phyloP scores from a whole-genome alignment of 2,113 vertebrate genomes.

The Pavo muticus region DNA sequence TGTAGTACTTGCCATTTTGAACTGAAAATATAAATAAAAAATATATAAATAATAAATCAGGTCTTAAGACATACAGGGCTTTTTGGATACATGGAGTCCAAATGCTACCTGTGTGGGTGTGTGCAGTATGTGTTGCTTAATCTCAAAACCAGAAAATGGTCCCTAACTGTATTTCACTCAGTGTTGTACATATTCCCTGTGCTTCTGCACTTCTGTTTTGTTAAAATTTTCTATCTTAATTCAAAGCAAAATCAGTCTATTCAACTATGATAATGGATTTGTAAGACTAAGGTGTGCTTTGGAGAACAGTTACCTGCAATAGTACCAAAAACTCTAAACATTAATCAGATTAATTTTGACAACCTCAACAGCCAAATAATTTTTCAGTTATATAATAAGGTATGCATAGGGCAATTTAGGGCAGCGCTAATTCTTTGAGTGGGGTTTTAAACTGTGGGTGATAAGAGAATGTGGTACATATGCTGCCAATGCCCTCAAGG shows the following conservation, averaged over 20 bases:
- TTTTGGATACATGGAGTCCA: background rate
- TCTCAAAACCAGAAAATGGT: background rate
- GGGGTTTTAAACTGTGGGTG: background rate
- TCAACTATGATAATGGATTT: background rate
- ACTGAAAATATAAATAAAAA: background rate
- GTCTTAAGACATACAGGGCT: background rate
- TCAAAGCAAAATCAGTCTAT: background rate
- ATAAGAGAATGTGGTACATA: background rate
- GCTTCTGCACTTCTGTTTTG: background rate
- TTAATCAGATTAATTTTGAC: background rate
- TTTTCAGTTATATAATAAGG: conserved; percentile 15
- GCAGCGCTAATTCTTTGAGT: background rate
- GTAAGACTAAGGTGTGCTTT: background rate
- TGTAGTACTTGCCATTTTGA: background rate
- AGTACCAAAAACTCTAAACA: background rate
- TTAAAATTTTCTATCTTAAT: background rate
- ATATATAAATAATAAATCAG: background rate
- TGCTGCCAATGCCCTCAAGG: background rate
- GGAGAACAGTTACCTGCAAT: background rate
- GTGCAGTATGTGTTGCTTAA: background rate
- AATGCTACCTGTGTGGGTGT: rapidly evolving
- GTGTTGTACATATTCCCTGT: rapidly evolving
- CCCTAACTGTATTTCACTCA: background rate
- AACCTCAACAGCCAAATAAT: background rate
- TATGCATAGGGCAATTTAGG: background rate